Conservation (phyloP, 2,797 vertebrate species). For the Danio aesculapii region DNA sequence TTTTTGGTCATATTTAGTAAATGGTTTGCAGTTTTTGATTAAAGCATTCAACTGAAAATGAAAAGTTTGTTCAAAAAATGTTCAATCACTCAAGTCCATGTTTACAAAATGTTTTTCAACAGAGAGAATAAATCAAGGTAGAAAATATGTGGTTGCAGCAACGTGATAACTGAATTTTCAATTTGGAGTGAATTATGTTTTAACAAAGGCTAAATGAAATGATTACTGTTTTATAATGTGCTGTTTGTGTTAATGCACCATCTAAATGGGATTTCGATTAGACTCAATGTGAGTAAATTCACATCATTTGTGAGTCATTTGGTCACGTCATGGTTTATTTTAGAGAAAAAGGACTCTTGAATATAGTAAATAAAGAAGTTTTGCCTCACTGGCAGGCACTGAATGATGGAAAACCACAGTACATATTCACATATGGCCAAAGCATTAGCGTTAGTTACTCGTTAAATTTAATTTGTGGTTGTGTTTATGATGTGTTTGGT, state of each 20-base stretch:
- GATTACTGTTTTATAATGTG: not conserved
- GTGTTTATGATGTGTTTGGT: not conserved
- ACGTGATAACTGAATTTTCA: not conserved
- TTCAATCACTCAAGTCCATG: not conserved
- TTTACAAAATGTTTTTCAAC: not conserved
- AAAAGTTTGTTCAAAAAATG: not conserved
- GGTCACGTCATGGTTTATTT: not conserved
- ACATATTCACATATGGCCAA: not conserved
- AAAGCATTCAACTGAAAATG: not conserved
- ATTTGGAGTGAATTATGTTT: not conserved
- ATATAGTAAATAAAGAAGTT: not conserved
- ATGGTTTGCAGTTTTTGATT: not conserved
- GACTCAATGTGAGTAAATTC: not conserved
- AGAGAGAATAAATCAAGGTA: not conserved
- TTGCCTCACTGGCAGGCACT: not conserved
- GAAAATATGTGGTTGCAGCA: not conserved
- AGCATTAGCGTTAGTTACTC: not conserved
- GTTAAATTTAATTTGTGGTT: constrained; percentile 2
- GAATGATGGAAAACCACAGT: not conserved
- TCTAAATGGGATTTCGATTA: not conserved
- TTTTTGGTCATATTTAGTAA: not conserved
- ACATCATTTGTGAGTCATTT: not conserved
- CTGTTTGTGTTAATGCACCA: not conserved
- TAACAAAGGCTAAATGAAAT: constrained; percentile 6
- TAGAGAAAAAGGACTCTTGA: not conserved